Percentiles rank a stretch among this genome's conserved stretches.
phyloP scores from a whole-genome alignment of 2,888 invertebrate genomes.

The Drosophila longiperda region DNA sequence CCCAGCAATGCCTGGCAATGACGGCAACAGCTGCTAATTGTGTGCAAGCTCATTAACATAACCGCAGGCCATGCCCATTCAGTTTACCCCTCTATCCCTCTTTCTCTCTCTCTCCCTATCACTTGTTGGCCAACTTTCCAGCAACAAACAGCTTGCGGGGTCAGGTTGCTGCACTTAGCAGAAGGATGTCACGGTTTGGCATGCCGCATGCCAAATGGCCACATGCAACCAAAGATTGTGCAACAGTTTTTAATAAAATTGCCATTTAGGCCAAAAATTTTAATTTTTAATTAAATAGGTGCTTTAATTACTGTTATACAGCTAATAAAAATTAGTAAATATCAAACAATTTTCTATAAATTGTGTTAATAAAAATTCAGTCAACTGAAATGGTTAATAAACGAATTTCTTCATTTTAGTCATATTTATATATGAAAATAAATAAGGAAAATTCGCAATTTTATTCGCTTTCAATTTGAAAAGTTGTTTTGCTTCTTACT shows the following conservation, averaged over 20 bases:
- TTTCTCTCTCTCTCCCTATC: slow-evolving; percentile 3
- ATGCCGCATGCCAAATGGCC: slow-evolving; percentile 53
- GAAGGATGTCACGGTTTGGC: slow-evolving; percentile 62
- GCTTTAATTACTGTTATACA: background rate
- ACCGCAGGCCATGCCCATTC: slow-evolving; percentile 73
- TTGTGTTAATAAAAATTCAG: background rate
- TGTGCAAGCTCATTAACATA: slow-evolving; percentile 81
- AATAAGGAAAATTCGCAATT: background rate
- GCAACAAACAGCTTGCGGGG: slow-evolving; percentile 65
- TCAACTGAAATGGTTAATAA: background rate
- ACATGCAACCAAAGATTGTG: slow-evolving; percentile 41
- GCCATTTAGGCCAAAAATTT: slow-evolving; percentile 10
- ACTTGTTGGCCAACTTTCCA: slow-evolving; percentile 37
- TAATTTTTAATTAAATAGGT: slow-evolving; percentile 9
- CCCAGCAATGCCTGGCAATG: slow-evolving; percentile 47
- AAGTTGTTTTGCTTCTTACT: background rate
- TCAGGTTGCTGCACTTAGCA: slow-evolving; percentile 55
- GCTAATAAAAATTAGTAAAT: background rate
- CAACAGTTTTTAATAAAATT: slow-evolving; percentile 58
- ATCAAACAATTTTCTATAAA: background rate
- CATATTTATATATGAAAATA: background rate
- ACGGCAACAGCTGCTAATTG: slow-evolving; percentile 79
- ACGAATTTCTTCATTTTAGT: background rate
- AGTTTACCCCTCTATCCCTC: background rate
- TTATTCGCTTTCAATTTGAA: background rate